Conservation (phyloP, 2,797 vertebrate species). For the Sebastes dallii region DNA sequence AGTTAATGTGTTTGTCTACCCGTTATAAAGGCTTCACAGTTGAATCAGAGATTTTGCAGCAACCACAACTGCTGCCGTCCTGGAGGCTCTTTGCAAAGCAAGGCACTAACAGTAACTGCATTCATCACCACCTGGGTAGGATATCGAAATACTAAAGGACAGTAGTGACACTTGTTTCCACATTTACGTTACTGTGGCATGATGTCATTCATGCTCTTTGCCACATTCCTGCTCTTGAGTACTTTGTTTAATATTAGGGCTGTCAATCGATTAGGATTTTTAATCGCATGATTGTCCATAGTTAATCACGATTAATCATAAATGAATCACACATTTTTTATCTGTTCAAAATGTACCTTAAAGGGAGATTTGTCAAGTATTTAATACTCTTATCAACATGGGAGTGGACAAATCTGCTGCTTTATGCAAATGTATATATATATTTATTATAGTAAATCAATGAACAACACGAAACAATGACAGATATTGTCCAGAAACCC, state of each 20-base stretch:
- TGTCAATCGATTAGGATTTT: too few relatives aligned
- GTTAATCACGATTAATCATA: too few relatives aligned
- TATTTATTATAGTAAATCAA: too few relatives aligned
- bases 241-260: not conserved
- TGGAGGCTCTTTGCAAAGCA: conserved; percentile 15
- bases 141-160: not conserved
- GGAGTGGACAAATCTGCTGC: too few relatives aligned
- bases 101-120: conserved; percentile 19
- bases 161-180: not conserved
- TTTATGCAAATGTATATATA: too few relatives aligned
- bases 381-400: too few relatives aligned
- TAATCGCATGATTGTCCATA: too few relatives aligned
- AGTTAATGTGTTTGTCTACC: conserved; percentile 39
- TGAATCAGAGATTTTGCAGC: conserved; percentile 6
- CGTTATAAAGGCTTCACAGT: conserved; percentile 6
- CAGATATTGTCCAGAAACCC: too few relatives aligned
- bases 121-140: not conserved
- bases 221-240: not conserved
- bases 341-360: too few relatives aligned
- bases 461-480: too few relatives aligned
- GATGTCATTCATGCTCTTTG: not conserved
- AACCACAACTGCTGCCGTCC: not conserved
- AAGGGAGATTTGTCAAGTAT: too few relatives aligned
- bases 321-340: too few relatives aligned
- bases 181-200: not conserved